Percentiles rank a stretch among this genome's conserved stretches.
Evolutionary conservation across 2,797 vertebrate genomes (phyloP).

Genomic region (Urocyon cinereoargenteus): DNA sequence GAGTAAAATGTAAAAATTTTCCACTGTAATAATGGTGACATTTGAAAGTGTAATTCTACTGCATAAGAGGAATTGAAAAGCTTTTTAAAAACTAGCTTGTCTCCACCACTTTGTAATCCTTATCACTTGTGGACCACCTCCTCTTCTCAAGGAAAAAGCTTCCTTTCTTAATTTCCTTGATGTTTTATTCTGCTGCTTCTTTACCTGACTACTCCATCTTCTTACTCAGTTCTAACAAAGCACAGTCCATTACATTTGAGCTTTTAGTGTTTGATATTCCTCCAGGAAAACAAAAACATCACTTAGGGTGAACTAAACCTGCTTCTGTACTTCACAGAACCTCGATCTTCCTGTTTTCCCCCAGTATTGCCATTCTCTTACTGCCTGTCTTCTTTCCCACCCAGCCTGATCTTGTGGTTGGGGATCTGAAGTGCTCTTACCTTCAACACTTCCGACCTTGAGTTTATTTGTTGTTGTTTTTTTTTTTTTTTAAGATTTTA

Average conservation of each 20-base stretch:
- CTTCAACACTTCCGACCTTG: background rate
- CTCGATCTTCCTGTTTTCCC: background rate
- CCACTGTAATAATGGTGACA: background rate
- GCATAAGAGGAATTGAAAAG: slow-evolving; percentile 33
- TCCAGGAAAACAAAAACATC: background rate
- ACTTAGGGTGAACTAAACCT: background rate
- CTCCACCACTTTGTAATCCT: background rate
- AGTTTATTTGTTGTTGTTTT: background rate
- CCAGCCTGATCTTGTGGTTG: background rate
- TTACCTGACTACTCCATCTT: background rate
- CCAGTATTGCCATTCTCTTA: background rate
- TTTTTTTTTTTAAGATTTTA: background rate
- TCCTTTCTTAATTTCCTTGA: background rate
- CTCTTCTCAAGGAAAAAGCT: background rate
- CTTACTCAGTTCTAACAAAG: background rate
- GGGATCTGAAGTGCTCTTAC: background rate
- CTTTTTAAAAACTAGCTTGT: slow-evolving; percentile 30
- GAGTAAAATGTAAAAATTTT: slow-evolving; percentile 46
- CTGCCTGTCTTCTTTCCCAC: background rate
- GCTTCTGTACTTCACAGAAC: background rate
- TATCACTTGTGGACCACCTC: background rate
- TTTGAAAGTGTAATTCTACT: background rate
- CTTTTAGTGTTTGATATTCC: background rate
- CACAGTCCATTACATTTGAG: background rate
- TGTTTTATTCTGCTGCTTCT: background rate